Conservation (phyloP, 2,797 vertebrate genomes). For the Falco peregrinus region DNA sequence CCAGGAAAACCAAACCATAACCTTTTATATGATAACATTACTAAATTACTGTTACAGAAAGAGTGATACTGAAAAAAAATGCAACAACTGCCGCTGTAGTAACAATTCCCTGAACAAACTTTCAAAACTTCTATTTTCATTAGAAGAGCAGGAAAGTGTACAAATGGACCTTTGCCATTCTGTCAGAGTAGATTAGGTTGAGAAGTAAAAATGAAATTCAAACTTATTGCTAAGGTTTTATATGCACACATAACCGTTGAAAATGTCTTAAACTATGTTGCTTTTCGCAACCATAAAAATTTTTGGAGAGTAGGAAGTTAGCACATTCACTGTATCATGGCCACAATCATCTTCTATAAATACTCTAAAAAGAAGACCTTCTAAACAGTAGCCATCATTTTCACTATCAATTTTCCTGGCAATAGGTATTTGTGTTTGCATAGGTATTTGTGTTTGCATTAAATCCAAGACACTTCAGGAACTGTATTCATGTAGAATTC, state of each 20-base stretch:
- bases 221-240: neutral
- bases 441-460: neutral
- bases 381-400: neutral
- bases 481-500: neutral
- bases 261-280: neutral
- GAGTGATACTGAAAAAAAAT: neutral
- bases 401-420: neutral
- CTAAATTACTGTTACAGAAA: neutral
- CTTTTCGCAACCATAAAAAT: neutral
- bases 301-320: neutral
- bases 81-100: neutral
- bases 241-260: neutral
- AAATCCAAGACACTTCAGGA: neutral
- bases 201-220: neutral
- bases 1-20: rapidly evolving
- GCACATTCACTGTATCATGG: neutral
- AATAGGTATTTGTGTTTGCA: neutral
- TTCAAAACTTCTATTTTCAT: neutral
- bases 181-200: neutral
- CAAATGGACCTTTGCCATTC: neutral
- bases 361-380: neutral
- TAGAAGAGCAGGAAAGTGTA: neutral
- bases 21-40: neutral
- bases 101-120: neutral
- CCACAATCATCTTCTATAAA: neutral